Evolutionary conservation across 2,113 vertebrate species (phyloP), one percentile per base, ranked within the genome.

Genomic region (Microtus montanus): DNA sequence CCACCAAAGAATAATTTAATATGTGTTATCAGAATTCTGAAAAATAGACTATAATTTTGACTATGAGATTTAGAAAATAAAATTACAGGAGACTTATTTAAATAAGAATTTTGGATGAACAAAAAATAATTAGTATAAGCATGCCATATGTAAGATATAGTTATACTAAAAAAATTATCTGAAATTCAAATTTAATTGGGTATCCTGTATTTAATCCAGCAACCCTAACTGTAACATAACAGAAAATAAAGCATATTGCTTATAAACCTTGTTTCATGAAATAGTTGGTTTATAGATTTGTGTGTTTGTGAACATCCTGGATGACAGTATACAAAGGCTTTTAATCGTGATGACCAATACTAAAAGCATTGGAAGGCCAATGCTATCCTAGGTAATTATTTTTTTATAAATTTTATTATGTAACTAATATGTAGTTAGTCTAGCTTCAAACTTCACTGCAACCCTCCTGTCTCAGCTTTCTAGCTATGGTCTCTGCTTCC

Each of bases 171-270:
- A 26, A 24, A 47, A 63, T 94, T 91, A 30, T 77, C 14, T 87
- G 38, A 94, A 92, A 66, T 92, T 70, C 68, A 49, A 54, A 86
- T 93, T 88, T 96, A 88, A 71, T 82, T 93, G 85, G 49, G 5
- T 20, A 84, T 84, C 64, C 20, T 87, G 2, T 92, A 74, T 84
- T 91, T 84, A 78, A 87, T 73, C 11, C 70, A 68, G 20, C 35
- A 92, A 75, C 7, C 13, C 10, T 95, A 58, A 75, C 14, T 88
- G 61, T 83, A 52, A 77, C 77, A 33, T 61, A 89, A 66, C 66
- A 87, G 84, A 78, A 87, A 61, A 80, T 71, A 93, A 30, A 83
- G 6, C 24, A 13, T 93, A 28, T 91, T 63, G 35, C 13, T 63
- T 75, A 66, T 92, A 63, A 70, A n/a, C 41, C 6, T 88, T 91